Base-by-base conservation (phyloP, 2,888 invertebrate species). In the Pollenia amentaria region DNA sequence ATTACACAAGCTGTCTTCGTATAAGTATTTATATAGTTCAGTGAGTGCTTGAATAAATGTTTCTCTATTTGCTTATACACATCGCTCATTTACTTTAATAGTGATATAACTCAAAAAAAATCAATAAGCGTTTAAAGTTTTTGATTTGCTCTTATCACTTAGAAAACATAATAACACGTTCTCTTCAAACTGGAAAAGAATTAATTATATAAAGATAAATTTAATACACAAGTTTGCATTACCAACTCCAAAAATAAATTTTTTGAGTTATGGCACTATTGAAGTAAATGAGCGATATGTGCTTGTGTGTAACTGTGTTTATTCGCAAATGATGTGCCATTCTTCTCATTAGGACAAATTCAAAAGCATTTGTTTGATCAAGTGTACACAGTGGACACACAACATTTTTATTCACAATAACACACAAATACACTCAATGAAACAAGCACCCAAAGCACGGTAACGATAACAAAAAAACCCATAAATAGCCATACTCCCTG, bases 321-420 rank as follows among this genome's bases (percentile, higher is more conserved):
- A 14, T 46, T 18, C 46, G 16, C 29, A 48, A 42, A 70, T 70
- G 62, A 51, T 67, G 46, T 51, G 18, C 10, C 53, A 60, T 73
- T 44, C 51, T 72, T 44, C 51, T 72, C 57, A 76, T 81, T 81
- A 85, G 44, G 60, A 60, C 14, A 65, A 85, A 77, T 81, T 77
- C 44, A 77, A 65, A 72, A 81, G 81, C 51, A 72, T 81, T 85
- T 85, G 80, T 85, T 85, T 85, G 85, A 76, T 80, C 70, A 85
- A 85, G 76, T 80, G 80, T 42, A 65, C 72, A 80, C 76, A 70
- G 69, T 79, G 79, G 69, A 64, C 84, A 79, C 69, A 60, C 60
- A 77, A 60, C 65, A 46, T 73, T 46, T 69, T 38, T 64, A 53
- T 18, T 14, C 18, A 57, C 21, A 29, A 51, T 2, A 11, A 44